Conservation (phyloP, 2,888 invertebrate species). For the Steinernema hermaphroditum region DNA sequence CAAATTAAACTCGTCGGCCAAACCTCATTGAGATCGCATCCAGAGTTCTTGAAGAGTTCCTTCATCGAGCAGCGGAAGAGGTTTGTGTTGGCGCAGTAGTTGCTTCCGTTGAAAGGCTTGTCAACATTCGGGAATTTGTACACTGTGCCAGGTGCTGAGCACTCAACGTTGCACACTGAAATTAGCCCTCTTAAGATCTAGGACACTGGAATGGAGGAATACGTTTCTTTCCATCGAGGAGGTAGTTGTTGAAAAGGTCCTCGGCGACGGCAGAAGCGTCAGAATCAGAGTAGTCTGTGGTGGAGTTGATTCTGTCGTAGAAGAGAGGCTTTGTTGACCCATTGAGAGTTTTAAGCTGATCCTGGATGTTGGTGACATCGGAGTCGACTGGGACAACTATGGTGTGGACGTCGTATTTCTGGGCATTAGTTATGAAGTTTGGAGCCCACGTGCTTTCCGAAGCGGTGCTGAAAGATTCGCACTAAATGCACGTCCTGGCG, state of each 20-base stretch:
- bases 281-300: no score
- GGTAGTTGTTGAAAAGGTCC: neutral
- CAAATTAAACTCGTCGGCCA: neutral
- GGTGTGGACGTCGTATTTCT: slow-evolving; percentile 17
- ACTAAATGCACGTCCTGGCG: no score
- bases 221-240: neutral
- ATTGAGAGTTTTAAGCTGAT: neutral
- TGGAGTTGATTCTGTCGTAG: neutral
- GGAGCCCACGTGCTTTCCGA: neutral
- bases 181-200: neutral
- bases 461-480: neutral
- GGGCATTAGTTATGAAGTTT: neutral
- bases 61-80: neutral
- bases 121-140: neutral
- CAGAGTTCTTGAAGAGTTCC: neutral
- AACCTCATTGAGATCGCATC: neutral
- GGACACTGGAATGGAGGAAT: neutral
- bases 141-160: neutral
- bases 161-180: slow-evolving; percentile 12
- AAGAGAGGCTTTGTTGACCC: neutral
- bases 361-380: neutral
- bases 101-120: neutral
- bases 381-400: neutral
- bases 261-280: neutral
- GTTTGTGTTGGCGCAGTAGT: slow-evolving; percentile 10